A percentile compares a stretch with the other conserved stretches of the same genome.
Evolutionary conservation across 2,888 invertebrate genomes (phyloP).

Genomic region (Resseliella maxima): DNA sequence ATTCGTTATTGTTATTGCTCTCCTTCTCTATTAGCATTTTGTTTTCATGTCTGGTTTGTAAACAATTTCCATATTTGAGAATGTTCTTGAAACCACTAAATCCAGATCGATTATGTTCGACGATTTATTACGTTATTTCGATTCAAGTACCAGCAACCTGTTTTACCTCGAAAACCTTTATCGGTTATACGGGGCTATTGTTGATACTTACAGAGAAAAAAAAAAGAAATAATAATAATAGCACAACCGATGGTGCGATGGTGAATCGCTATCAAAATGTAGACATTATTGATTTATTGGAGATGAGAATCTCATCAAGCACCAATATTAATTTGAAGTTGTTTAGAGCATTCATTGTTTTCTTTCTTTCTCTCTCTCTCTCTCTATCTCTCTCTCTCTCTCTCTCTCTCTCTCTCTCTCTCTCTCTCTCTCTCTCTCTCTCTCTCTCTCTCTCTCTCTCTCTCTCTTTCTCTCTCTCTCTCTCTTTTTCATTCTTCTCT

Average conservation of each 20-base stretch:
- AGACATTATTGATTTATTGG: constrained; percentile 23
- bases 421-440: no score
- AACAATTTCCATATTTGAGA: constrained; percentile 22
- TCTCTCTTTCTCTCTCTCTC: no score
- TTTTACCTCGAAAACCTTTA: not conserved
- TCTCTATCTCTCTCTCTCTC: no score
- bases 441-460: no score
- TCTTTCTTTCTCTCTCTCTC: no score
- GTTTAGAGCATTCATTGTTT: not conserved
- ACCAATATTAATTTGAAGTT: constrained; percentile 29
- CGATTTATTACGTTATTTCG: constrained; percentile 15
- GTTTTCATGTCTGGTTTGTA: constrained; percentile 3
- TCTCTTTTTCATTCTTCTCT: no score
- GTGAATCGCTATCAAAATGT: not conserved
- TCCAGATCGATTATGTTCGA: constrained; percentile 27
- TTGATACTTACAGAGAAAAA: not conserved
- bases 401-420: no score
- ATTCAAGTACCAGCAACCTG: constrained; percentile 13
- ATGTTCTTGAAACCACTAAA: constrained; percentile 2
- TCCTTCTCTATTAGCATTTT: not conserved
- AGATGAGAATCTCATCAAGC: constrained; percentile 4
- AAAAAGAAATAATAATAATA: not conserved
- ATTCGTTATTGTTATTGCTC: not conserved
- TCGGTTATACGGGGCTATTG: not conserved
- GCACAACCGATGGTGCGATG: not conserved